phyloP scores from a whole-genome alignment of 2,113 vertebrate species.

The Casuarius casuarius region DNA sequence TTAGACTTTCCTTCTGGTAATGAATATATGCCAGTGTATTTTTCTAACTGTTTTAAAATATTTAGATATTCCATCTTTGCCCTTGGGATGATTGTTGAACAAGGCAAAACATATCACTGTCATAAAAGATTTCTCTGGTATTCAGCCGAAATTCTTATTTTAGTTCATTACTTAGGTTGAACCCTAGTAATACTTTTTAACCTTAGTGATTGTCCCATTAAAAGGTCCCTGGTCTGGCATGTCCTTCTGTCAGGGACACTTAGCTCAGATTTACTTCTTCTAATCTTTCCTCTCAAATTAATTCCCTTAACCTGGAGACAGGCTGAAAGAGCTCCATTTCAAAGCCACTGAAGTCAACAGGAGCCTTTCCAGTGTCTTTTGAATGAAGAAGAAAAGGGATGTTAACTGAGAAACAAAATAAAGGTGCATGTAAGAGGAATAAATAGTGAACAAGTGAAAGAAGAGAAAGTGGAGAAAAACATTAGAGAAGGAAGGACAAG shows the following conservation, averaged over 20 bases:
- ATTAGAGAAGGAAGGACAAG: background rate
- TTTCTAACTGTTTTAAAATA: background rate
- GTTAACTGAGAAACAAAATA: background rate
- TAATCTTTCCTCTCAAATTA: background rate
- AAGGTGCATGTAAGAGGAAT: accelerated
- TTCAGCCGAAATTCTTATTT: background rate
- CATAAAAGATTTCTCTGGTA: background rate
- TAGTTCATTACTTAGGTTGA: background rate
- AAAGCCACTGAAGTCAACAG: background rate
- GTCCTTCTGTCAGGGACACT: background rate
- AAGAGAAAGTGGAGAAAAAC: background rate
- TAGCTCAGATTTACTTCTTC: background rate
- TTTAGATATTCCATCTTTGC: background rate
- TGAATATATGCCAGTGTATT: background rate
- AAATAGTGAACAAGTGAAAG: background rate
- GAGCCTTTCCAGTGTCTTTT: background rate
- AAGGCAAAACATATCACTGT: background rate
- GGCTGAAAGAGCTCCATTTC: background rate
- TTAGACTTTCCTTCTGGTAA: background rate
- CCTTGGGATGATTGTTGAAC: background rate
- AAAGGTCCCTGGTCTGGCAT: background rate
- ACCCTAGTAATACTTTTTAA: background rate
- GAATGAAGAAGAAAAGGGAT: background rate
- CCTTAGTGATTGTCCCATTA: background rate
- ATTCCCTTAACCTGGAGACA: background rate